Evolutionary conservation across 2,113 vertebrate genomes (phyloP), one percentile per base, ranked within the genome.

Genomic region (Garra rufa): DNA sequence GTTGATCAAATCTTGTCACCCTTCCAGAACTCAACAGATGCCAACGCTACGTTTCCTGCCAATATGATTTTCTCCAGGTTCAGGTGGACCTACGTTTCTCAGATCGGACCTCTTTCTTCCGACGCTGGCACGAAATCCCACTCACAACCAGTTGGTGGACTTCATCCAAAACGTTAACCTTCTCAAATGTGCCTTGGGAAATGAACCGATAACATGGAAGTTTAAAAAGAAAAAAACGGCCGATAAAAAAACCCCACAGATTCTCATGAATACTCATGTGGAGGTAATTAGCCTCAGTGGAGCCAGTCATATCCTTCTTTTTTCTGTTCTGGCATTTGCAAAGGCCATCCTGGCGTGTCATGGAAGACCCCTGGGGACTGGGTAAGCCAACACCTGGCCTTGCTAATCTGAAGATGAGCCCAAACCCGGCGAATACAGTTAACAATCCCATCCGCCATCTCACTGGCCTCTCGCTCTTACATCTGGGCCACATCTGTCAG

Each of bases 211-310:
- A 71, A 85, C 81, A 71, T 81, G 83, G 67, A 67, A 55, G 83
- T 67, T 82, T 87, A 86, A 85, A n/a, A n/a, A n/a, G n/a, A 82
- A 55, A 26, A 34, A 34, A 10, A 41, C 11, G n/a, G 59, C n/a
- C 74, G 70, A 70, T 38, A 76, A 50, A 76, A 44, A 73, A 73
- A 38, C 30, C 61, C 84, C 83, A 28, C 41, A 83, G 52, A 81
- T 57, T 46, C 87, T 91, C 86, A 84, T 91, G 87, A 91, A 92
- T 89, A 90, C 89, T 88, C 86, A 90, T 87, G 81, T n/a, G 69
- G 85, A 15, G 14, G 85, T 92, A 92, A 93, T 92, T 91, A 91
- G 89, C 90, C 82, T 90, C 90, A 48, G 82, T 76, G 50, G 69
- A 86, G 83, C 76, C 69, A 57, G 87, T 88, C 86, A 85, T 77